phyloP scores from a whole-genome alignment of 1,140 invertebrate genomes.

The Berghia stephanieae region DNA sequence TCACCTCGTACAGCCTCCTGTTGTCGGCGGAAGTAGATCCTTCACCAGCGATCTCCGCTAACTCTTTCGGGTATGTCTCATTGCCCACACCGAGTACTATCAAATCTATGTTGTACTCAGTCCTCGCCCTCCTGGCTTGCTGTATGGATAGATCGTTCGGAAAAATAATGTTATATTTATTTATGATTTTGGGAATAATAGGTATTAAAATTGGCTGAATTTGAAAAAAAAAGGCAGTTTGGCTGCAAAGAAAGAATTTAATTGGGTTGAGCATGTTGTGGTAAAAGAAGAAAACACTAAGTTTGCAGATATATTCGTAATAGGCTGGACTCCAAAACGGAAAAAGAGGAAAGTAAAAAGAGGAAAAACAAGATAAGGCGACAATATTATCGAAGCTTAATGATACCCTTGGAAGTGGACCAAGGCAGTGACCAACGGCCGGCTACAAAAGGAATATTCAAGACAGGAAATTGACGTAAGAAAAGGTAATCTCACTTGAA shows the following conservation, averaged over 20 bases:
- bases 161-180: neutral
- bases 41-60: conserved; percentile 41
- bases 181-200: neutral
- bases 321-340: too few relatives aligned
- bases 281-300: too few relatives aligned
- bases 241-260: too few relatives aligned
- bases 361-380: too few relatives aligned
- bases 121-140: conserved; percentile 14
- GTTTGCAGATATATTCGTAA: too few relatives aligned
- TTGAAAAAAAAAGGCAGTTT: too few relatives aligned
- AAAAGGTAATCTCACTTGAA: neutral
- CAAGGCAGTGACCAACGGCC: too few relatives aligned
- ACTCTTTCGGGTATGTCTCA: conserved; percentile 43
- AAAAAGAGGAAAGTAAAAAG: too few relatives aligned
- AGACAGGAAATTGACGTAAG: neutral
- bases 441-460: neutral
- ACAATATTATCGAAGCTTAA: too few relatives aligned
- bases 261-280: too few relatives aligned
- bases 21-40: conserved; percentile 21
- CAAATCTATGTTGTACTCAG: conserved; percentile 44
- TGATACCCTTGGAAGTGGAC: too few relatives aligned
- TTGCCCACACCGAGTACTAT: conserved; percentile 46
- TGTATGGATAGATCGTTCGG: neutral
- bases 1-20: conserved; percentile 39
- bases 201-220: neutral